Evolutionary conservation across 2,113 vertebrate genomes (phyloP), one percentile per base, ranked within the genome.

Genomic region (Gasterosteus aculeatus): DNA sequence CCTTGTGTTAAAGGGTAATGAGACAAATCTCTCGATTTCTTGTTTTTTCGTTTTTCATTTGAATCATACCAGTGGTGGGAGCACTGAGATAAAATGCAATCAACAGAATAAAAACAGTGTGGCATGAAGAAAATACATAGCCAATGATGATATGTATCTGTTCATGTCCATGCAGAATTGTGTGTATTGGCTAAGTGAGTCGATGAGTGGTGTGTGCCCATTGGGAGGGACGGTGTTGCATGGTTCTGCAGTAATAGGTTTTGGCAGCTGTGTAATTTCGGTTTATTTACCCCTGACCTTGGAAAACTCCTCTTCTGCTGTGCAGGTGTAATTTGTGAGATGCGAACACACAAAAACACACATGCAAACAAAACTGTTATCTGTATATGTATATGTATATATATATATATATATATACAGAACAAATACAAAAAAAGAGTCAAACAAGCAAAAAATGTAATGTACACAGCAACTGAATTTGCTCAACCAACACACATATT

Each of bases 231-330:
- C 81, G 77, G 85, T 85, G 80, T 88, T 88, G 57, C 80, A 85
- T 57, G 54, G 76, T 77, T 85, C 68, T 84, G 80, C 78, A 66
- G 69, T 94, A 94, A 94, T 91, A 77, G 81, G 82, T 89, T 93
- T 85, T 92, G 93, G 88, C 93, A 94, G 92, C 92, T 91, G 91
- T 93, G 91, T 91, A 91, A 93, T 93, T 92, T 89, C 78, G 89
- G 90, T 83, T 93, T 85, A 94, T 93, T 93, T 92, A 87, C 82
- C 71, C 49, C 46, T 89, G 90, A 93, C 93, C 90, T 92, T 93
- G 88, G 64, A 86, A 75, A 90, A 89, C 67, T 84, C 42, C 67
- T 85, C 64, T 85, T 89, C 66, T 78, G 72, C 49, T 80, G 78
- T 56, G 71, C 82, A 90, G 85, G 86, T 89, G 87, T 77, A 79